Percentiles rank a stretch among this genome's conserved stretches.
phyloP scores from a whole-genome alignment of 2,797 vertebrate species.

The Onychomys arenicola region DNA sequence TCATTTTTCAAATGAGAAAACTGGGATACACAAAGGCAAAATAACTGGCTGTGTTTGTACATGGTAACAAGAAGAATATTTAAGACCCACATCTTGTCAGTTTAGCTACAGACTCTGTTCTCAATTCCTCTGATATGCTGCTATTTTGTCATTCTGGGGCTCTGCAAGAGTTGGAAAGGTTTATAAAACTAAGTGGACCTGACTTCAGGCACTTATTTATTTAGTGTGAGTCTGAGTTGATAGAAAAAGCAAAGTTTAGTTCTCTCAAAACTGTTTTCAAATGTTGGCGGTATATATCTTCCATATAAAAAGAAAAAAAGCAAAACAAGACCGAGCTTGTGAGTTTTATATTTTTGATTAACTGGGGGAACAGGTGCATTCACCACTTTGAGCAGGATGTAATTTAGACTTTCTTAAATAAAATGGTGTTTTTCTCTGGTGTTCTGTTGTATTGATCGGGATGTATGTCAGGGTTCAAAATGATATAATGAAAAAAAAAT shows the following conservation, averaged over 20 bases:
- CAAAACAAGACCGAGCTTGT: neutral
- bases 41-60: neutral
- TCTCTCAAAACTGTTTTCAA: neutral
- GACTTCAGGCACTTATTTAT: neutral
- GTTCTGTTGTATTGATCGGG: neutral
- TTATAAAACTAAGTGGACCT: neutral
- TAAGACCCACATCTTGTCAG: neutral
- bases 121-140: neutral
- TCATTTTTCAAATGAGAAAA: neutral
- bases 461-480: neutral
- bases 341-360: neutral
- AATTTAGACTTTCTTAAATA: conserved; percentile 20
- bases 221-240: neutral
- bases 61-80: neutral
- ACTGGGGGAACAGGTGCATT: neutral
- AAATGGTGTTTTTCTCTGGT: neutral
- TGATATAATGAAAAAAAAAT: neutral
- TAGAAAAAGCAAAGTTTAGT: neutral
- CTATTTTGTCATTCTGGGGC: neutral
- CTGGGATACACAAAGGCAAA: neutral
- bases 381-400: neutral
- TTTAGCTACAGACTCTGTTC: neutral
- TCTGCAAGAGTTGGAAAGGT: neutral
- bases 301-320: neutral
- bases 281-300: neutral